phyloP scores from a whole-genome alignment of 2,888 invertebrate species.

The Dermolepida albohirtum region DNA sequence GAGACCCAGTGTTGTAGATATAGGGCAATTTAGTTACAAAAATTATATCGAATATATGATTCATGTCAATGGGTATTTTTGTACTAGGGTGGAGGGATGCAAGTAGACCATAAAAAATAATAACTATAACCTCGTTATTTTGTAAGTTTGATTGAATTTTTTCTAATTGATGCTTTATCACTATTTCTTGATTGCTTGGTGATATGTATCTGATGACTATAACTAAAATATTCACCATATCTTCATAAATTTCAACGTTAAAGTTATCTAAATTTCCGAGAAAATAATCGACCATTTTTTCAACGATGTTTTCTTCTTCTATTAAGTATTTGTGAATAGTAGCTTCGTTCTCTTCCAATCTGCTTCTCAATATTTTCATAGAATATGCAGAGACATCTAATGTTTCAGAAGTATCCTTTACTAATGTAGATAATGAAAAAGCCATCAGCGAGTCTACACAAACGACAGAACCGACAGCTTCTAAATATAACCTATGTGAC shows the following conservation, averaged over 20 bases:
- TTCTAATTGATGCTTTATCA: slow-evolving; percentile 64
- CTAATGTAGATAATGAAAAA: slow-evolving; percentile 18
- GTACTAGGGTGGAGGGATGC: slow-evolving; percentile 63
- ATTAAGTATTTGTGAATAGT: slow-evolving; percentile 59
- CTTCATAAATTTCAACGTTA: slow-evolving; percentile 48
- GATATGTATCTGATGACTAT: slow-evolving; percentile 64
- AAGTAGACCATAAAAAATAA: slow-evolving; percentile 68
- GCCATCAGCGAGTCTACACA: background rate
- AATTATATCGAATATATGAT: slow-evolving; percentile 52
- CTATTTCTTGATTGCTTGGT: slow-evolving; percentile 63
- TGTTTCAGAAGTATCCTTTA: slow-evolving; percentile 52
- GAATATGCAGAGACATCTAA: slow-evolving; percentile 52
- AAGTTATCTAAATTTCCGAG: slow-evolving; percentile 40
- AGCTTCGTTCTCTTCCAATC: slow-evolving; percentile 18
- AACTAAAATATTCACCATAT: slow-evolving; percentile 65
- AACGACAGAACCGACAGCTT: slow-evolving; percentile 66
- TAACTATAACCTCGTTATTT: slow-evolving; percentile 60
- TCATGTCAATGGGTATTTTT: slow-evolving; percentile 58
- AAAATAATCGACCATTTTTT: slow-evolving; percentile 61
- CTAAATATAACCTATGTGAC: slow-evolving; percentile 57
- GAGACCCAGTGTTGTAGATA: slow-evolving; percentile 11
- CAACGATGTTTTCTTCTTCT: slow-evolving; percentile 63
- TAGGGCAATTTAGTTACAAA: background rate
- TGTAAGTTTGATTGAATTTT: slow-evolving; percentile 55
- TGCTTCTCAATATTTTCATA: slow-evolving; percentile 57